Percentiles rank a stretch among this genome's conserved stretches.
Evolutionary conservation across 2,797 vertebrate species (phyloP).

Genomic region (Phoeniculus purpureus): DNA sequence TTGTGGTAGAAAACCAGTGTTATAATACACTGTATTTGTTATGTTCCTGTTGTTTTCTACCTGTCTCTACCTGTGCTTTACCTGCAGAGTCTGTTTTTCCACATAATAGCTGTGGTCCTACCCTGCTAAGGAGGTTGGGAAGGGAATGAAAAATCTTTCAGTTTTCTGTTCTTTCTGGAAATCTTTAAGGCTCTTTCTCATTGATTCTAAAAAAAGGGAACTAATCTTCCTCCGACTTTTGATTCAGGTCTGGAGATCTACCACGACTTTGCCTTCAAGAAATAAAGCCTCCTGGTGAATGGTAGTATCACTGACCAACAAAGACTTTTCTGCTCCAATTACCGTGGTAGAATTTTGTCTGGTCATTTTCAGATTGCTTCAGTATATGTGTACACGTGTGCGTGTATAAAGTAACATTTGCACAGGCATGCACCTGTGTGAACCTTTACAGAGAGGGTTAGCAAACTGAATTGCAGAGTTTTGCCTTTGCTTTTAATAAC

Average conservation of each 20-base stretch:
- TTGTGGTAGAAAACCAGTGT: not conserved
- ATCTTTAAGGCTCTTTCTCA: not conserved
- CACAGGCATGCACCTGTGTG: not conserved
- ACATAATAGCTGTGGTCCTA: no score
- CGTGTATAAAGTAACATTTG: not conserved
- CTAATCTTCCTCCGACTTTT: not conserved
- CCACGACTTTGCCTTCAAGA: not conserved
- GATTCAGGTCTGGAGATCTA: not conserved
- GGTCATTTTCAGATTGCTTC: not conserved
- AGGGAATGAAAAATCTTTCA: not conserved
- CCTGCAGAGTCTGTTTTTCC: not conserved
- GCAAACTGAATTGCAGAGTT: not conserved
- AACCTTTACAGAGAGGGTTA: not conserved
- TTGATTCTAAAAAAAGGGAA: not conserved
- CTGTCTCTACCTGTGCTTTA: not conserved
- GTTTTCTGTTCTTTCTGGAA: not conserved
- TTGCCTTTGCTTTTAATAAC: not conserved
- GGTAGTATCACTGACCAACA: not conserved
- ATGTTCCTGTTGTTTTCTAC: not conserved
- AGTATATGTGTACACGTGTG: accelerated
- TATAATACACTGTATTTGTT: not conserved
- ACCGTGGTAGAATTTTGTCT: not conserved
- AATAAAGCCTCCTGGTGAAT: not conserved
- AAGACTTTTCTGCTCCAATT: not conserved
- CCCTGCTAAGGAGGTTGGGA: no score